A percentile compares a stretch with the other conserved stretches of the same genome.
phyloP scores from a whole-genome alignment of 2,797 vertebrate species.

The Benthosema pterotum region DNA sequence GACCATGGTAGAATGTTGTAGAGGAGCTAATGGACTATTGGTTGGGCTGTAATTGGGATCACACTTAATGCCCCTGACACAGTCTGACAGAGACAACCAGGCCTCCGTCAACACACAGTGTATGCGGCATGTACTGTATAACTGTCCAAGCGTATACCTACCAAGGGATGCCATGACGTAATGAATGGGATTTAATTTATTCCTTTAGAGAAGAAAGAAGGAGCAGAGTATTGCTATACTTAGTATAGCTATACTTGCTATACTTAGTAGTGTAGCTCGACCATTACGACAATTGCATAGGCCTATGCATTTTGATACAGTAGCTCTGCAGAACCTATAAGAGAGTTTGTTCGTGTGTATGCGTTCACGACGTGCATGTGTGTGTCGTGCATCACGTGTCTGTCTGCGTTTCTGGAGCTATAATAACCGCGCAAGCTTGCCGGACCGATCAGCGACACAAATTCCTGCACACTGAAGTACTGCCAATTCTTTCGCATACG shows the following conservation, averaged over 20 bases:
- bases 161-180: not conserved
- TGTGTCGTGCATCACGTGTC: no score
- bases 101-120: constrained; percentile 12
- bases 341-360: no score
- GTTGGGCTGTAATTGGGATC: constrained; percentile 54
- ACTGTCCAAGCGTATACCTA: constrained; percentile 14
- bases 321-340: no score
- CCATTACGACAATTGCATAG: not conserved
- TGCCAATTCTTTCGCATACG: no score
- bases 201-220: no score
- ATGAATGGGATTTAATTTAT: constrained; percentile 16
- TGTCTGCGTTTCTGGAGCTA: no score
- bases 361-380: no score
- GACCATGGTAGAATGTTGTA: constrained; percentile 55
- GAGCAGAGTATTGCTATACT: no score
- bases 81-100: constrained; percentile 37
- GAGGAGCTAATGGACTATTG: constrained; percentile 63
- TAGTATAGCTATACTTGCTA: not conserved
- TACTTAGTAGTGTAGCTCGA: not conserved
- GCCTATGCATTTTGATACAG: no score
- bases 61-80: constrained; percentile 32
- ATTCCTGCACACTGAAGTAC: no score
- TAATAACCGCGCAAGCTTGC: no score
- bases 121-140: constrained; percentile 32
- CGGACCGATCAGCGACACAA: no score